phyloP scores from a whole-genome alignment of 2,113 vertebrate genomes.

The Arothron firmamentum region DNA sequence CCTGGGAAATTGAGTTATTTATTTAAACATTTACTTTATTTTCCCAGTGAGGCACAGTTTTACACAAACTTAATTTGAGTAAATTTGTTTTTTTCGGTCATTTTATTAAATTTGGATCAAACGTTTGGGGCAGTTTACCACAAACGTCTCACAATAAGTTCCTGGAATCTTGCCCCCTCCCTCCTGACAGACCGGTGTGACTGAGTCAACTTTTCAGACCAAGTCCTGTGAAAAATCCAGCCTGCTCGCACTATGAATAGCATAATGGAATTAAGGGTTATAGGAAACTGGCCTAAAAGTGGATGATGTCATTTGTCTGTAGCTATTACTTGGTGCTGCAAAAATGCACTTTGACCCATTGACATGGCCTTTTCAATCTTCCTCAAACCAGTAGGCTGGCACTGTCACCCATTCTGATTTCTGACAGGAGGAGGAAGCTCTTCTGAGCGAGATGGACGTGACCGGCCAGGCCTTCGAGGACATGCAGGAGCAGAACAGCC shows the following conservation, averaged over 20 bases:
- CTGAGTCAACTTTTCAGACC: neutral
- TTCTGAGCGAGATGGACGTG: slow-evolving; percentile 94
- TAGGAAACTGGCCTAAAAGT: neutral
- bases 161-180: neutral
- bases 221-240: neutral
- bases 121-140: neutral
- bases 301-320: neutral
- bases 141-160: neutral
- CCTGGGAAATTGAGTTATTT: neutral
- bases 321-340: neutral
- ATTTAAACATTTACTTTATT: neutral
- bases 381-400: neutral
- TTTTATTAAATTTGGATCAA: neutral
- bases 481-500: slow-evolving; percentile 95
- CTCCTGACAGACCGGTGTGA: neutral
- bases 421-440: slow-evolving; percentile 84
- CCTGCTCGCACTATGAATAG: neutral
- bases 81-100: neutral
- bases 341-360: neutral
- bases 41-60: neutral
- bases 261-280: neutral
- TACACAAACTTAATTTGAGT: neutral
- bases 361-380: neutral
- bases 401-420: slow-evolving; percentile 16
- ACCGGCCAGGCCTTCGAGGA: slow-evolving; percentile 94